Base-by-base conservation (phyloP, 2,888 invertebrate genomes). In the Spisula solida region DNA sequence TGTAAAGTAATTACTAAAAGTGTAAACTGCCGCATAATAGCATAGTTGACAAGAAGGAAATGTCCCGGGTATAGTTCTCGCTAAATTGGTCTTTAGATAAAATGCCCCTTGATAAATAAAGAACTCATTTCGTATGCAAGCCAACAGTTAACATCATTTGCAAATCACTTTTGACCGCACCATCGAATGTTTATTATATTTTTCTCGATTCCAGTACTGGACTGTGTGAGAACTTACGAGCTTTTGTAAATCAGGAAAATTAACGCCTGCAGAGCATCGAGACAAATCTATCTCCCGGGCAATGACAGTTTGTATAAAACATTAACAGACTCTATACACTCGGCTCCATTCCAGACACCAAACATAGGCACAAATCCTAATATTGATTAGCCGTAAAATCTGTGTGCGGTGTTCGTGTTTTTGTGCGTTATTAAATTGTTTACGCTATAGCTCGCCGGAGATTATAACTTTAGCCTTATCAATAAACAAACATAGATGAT, bases 1-100 rank as follows among this genome's bases (percentile, higher is more conserved):
- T 92, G 92, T 92, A 87, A 88, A 91, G 88, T 87, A 78, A 91
- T 92, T 92, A 92, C 80, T 25, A 75, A 88, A 90, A 90, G 90
- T 90, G 90, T 87, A 85, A 89, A 88, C 87, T 78, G 51, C 48
- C 86, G 81, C 78, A 78, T 91, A 91, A 89, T 88, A 87, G 85
- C 82, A 80, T 83, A 86, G 83, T 85, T 88, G 86, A 88, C 85
- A 86, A 86, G 78, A 79, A 48, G 75, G 75, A 90, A 90, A 81
- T 86, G 90, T 89, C 92, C 81, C 31, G 85, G 86, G 90, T 85
- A 83, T 86, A 85, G 88, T 90, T 90, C 80, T 82, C 86, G 55
- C 80, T 56, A 89, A 92, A 92, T 92, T 92, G 92, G 90, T 90
- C 92, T 90, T 92, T 92, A 92, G 90, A 86, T 87, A 89, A 92